Conservation (phyloP, 2,113 vertebrate genomes). For the Carettochelys insculpta region DNA sequence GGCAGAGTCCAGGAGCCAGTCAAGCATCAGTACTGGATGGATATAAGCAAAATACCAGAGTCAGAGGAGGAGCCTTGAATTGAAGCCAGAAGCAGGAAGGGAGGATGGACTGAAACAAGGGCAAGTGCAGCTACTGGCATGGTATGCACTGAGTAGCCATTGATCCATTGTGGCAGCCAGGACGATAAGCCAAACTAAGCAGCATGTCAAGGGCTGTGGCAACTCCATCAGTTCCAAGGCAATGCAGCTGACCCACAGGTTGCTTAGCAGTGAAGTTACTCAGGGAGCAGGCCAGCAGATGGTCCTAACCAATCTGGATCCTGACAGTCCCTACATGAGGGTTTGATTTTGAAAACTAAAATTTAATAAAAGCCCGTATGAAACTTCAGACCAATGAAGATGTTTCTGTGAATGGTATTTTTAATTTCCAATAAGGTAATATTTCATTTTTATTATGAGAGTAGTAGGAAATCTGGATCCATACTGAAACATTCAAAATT, state of each 20-base stretch:
- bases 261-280: background rate
- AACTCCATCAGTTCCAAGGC: background rate
- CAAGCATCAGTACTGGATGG: background rate
- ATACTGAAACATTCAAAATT: background rate
- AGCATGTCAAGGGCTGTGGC: background rate
- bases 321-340: background rate
- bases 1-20: background rate
- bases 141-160: background rate
- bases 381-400: background rate
- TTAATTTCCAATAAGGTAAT: background rate
- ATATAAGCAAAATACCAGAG: background rate
- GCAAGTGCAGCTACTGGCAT: background rate
- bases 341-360: background rate
- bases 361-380: background rate
- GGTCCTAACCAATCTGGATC: background rate
- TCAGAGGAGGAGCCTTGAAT: background rate
- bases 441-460: background rate
- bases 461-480: accelerated
- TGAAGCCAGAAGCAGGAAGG: background rate
- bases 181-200: background rate
- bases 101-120: background rate
- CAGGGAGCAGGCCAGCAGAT: background rate
- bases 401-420: background rate
- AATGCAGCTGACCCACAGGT: background rate
- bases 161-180: background rate